A percentile compares a stretch with the other conserved stretches of the same genome.
Conservation (phyloP, 2,888 invertebrate species). For the Macrophya alboannulata region DNA sequence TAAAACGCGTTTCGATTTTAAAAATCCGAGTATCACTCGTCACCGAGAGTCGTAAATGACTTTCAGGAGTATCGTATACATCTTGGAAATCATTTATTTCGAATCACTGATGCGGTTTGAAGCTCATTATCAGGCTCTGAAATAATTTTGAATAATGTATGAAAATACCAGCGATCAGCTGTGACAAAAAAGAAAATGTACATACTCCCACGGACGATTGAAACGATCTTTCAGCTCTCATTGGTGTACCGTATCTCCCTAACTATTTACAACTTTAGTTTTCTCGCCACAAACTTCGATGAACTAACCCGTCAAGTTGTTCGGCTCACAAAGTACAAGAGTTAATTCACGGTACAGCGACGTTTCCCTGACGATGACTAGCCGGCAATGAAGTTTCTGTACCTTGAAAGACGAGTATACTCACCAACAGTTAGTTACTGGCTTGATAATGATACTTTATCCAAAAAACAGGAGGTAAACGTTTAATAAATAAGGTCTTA, state of each 20-base stretch:
- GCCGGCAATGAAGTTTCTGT: neutral
- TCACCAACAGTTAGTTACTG: neutral
- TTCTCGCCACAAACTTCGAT: slow-evolving; percentile 4
- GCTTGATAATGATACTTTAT: neutral
- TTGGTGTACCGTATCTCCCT: neutral
- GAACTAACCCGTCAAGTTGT: slow-evolving; percentile 11
- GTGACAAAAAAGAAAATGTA: too few species aligned
- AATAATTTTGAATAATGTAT: too few species aligned
- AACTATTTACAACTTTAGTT: slow-evolving; percentile 14
- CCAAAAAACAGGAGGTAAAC: neutral
- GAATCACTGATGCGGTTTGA: too few species aligned
- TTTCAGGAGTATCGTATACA: too few species aligned
- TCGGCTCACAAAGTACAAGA: slow-evolving; percentile 20
- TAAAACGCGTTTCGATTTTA: neutral
- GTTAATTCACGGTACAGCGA: slow-evolving; percentile 17
- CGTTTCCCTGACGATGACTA: slow-evolving; percentile 1
- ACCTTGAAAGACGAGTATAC: neutral
- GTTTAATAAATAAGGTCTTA: neutral
- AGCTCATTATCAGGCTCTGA: too few species aligned
- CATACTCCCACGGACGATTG: neutral
- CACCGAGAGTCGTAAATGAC: too few species aligned
- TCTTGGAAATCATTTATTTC: too few species aligned
- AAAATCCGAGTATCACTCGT: neutral
- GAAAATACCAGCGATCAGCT: too few species aligned
- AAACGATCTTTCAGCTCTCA: neutral